These are phyloP conservation scores for Argynnis bischoffii DNA, from an alignment of 2,888 invertebrate species.

Conservation along the genomic window DNA sequence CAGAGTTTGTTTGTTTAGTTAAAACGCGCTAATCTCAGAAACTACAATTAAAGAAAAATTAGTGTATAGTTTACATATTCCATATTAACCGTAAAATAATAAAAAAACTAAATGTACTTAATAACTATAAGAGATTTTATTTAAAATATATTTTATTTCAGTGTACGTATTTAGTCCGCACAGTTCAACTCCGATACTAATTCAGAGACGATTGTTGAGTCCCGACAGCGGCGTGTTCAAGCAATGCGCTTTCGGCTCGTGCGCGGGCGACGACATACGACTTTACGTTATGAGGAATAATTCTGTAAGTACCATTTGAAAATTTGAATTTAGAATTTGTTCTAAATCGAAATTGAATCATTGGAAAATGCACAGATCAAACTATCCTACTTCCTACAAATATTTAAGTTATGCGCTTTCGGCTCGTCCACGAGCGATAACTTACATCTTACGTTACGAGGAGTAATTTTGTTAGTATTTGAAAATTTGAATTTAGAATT, in stretches of 20 bases:
- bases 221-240: slow-evolving; percentile 65
- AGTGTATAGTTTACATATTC: too few species aligned
- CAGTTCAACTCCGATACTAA: slow-evolving; percentile 61
- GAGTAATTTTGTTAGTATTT: too few species aligned
- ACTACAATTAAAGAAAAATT: too few species aligned
- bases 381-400: not conserved
- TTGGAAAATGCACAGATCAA: slow-evolving; percentile 1
- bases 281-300: slow-evolving; percentile 73
- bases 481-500: too few species aligned
- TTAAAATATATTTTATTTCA: slow-evolving; percentile 51
- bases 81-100: too few species aligned
- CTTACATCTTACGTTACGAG: too few species aligned
- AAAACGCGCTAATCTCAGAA: too few species aligned
- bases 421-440: too few species aligned
- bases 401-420: too few species aligned
- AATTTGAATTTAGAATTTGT: not conserved
- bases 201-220: slow-evolving; percentile 56
- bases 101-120: too few species aligned
- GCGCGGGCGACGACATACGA: slow-evolving; percentile 53
- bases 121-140: too few species aligned
- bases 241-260: slow-evolving; percentile 65
- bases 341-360: not conserved
- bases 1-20: too few species aligned
- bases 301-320: slow-evolving; percentile 58
- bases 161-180: slow-evolving; percentile 75